Conservation (phyloP, 1,140 invertebrate genomes). For the Pectinophora gossypiella region DNA sequence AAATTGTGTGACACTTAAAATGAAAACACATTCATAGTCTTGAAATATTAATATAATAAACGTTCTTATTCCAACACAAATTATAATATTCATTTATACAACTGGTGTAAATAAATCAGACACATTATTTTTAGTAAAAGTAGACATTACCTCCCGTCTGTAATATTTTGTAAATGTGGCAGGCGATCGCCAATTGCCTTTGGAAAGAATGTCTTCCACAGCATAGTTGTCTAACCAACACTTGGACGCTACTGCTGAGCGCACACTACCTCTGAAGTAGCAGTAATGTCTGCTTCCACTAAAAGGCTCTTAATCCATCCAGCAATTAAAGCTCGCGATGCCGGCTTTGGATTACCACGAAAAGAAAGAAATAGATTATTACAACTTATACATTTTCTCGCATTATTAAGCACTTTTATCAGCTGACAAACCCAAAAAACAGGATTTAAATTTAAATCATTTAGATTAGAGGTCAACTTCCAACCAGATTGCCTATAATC, state of each 20-base stretch:
- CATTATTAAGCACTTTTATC: neutral
- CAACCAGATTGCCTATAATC: constrained; percentile 1
- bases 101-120: neutral
- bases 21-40: no score
- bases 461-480: neutral
- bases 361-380: neutral
- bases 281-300: neutral
- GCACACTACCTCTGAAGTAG: neutral
- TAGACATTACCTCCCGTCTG: neutral
- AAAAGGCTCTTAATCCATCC: neutral
- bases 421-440: neutral
- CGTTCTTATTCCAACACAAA: no score
- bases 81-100: neutral
- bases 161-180: constrained; percentile 7
- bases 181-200: constrained; percentile 2
- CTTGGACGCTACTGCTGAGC: constrained; percentile 6
- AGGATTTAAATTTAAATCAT: neutral
- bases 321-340: neutral
- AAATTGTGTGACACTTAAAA: no score
- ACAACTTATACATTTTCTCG: neutral
- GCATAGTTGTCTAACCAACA: constrained; percentile 2
- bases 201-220: constrained; percentile 1
- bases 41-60: no score
- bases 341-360: neutral
- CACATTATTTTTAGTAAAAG: neutral